These are phyloP conservation scores for Acomys russatus DNA, from an alignment of 2,797 vertebrate species.

Conservation along the genomic window DNA sequence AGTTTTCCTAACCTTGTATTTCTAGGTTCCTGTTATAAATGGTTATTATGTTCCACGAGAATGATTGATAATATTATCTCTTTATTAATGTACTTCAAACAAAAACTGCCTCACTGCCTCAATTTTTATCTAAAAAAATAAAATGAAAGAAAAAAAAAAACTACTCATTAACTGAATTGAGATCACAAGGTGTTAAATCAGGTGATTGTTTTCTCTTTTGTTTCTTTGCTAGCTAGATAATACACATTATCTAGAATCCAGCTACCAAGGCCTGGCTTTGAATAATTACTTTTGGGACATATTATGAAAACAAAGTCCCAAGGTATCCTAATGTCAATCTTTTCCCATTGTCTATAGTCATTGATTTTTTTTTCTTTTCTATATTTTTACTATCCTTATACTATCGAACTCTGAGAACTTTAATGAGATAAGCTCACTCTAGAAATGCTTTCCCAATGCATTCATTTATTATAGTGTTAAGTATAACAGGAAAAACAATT, in stretches of 20 bases:
- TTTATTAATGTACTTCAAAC: conserved; percentile 12
- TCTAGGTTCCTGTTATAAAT: neutral
- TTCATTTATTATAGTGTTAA: neutral
- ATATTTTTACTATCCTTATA: neutral
- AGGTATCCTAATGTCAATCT: neutral
- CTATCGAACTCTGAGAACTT: neutral
- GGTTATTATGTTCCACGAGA: neutral
- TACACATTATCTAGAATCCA: neutral
- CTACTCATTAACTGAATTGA: conserved; percentile 25
- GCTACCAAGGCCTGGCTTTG: neutral
- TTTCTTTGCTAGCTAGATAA: neutral
- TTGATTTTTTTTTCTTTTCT: neutral
- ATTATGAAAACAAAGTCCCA: neutral
- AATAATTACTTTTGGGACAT: neutral
- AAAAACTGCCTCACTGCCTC: neutral
- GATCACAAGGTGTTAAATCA: neutral
- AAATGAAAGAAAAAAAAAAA: neutral
- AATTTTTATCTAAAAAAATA: neutral
- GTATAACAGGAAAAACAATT: neutral
- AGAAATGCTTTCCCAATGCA: neutral
- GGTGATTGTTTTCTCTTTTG: neutral
- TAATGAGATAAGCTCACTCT: neutral
- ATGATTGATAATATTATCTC: neutral
- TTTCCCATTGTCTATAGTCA: neutral
- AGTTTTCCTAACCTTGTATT: neutral